Evolutionary conservation across 2,113 vertebrate species (phyloP).

Genomic region (Laterallus jamaicensis): DNA sequence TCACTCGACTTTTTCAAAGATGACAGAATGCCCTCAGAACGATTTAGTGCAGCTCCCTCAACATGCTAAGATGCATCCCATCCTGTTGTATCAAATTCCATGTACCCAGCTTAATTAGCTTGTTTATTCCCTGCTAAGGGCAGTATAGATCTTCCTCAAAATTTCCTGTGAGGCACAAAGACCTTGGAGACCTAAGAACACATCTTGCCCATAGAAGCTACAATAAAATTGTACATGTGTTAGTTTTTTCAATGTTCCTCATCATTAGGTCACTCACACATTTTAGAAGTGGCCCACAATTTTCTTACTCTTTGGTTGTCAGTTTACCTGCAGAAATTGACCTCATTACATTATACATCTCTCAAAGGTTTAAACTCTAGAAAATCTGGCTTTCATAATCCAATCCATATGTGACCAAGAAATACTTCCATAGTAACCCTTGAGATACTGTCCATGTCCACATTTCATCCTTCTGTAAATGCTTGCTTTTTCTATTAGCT

Average conservation of each 20-base stretch:
- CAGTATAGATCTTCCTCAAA: background rate
- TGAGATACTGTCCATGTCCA: background rate
- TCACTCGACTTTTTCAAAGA: background rate
- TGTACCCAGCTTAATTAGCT: background rate
- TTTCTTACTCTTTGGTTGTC: background rate
- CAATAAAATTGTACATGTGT: rapidly evolving
- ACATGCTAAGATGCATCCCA: background rate
- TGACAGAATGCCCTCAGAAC: no score
- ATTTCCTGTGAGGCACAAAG: background rate
- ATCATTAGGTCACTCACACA: rapidly evolving
- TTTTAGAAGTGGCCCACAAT: background rate
- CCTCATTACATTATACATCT: background rate
- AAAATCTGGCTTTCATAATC: background rate
- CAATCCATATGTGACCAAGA: rapidly evolving
- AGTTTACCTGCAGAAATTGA: background rate
- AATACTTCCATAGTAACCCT: background rate
- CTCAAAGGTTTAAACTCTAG: background rate
- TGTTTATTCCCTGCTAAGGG: rapidly evolving
- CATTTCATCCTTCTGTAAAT: background rate
- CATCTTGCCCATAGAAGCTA: background rate
- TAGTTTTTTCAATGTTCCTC: background rate
- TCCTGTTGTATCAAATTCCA: background rate
- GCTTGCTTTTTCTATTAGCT: background rate
- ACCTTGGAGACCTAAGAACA: background rate
- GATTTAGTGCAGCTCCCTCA: background rate